Evolutionary conservation across 2,113 vertebrate genomes (phyloP).

Genomic region (Sitta europaea): DNA sequence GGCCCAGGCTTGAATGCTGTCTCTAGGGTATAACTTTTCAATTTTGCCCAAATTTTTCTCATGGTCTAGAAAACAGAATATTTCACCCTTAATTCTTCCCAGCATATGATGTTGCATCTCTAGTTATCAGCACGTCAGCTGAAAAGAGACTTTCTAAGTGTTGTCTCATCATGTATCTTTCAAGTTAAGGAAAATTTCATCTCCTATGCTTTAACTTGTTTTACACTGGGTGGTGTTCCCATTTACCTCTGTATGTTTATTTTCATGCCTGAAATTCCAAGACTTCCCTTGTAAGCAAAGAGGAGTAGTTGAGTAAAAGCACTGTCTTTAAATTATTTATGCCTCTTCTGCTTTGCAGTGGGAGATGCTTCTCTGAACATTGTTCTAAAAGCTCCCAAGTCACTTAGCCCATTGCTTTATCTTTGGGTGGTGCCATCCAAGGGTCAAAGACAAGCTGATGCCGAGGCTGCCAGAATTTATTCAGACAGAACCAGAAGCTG

Average conservation of each 20-base stretch:
- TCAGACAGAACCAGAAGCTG: neutral
- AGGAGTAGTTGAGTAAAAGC: neutral
- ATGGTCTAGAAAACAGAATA: constrained; percentile 42
- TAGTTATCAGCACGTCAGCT: neutral
- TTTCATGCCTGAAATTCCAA: neutral
- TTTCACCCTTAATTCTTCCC: neutral
- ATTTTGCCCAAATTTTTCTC: constrained; percentile 48
- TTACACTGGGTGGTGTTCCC: neutral
- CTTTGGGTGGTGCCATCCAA: neutral
- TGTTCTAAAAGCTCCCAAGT: neutral
- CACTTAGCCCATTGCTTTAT: neutral
- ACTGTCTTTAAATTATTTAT: constrained; percentile 5
- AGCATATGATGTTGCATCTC: neutral
- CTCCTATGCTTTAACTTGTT: neutral
- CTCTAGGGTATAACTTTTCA: constrained; percentile 26
- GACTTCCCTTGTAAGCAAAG: neutral
- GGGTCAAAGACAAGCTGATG: neutral
- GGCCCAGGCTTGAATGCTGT: neutral
- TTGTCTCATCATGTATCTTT: neutral
- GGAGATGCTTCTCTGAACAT: neutral
- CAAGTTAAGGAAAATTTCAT: neutral
- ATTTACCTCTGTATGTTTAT: neutral
- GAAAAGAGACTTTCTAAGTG: neutral
- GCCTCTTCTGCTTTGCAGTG: neutral
- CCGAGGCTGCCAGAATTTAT: neutral